phyloP scores from a whole-genome alignment of 1,140 invertebrate genomes.

The Branchinecta lindahli region DNA sequence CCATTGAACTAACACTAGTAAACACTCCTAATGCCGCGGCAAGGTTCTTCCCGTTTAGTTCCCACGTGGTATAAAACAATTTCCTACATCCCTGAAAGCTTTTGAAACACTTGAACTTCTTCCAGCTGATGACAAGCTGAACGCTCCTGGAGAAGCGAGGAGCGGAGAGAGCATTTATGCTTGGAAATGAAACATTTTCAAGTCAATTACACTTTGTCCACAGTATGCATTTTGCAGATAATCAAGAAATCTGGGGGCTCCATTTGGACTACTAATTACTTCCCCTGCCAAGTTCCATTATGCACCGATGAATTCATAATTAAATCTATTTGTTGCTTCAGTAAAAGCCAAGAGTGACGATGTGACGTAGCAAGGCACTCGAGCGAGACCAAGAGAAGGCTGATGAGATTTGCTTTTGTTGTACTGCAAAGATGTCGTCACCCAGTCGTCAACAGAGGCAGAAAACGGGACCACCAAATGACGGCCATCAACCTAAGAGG shows the following conservation, averaged over 20 bases:
- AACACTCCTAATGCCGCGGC: not conserved
- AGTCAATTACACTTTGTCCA: slow-evolving; percentile 11
- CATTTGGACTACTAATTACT: slow-evolving; percentile 6
- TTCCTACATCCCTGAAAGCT: too few species aligned
- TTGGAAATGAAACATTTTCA: slow-evolving; percentile 3
- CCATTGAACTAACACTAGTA: not conserved
- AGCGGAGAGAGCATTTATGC: not conserved
- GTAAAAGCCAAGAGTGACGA: not conserved
- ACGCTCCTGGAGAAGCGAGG: too few species aligned
- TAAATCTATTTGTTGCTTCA: not conserved
- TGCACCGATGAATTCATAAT: slow-evolving; percentile 7
- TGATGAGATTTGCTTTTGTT: too few species aligned
- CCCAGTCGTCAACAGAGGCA: too few species aligned
- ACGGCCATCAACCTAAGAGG: too few species aligned
- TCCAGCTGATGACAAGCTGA: too few species aligned
- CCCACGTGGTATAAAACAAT: too few species aligned
- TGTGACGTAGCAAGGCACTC: too few species aligned
- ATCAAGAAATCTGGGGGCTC: not conserved
- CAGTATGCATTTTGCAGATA: slow-evolving; percentile 10
- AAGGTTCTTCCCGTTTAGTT: not conserved
- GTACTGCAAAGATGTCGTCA: too few species aligned
- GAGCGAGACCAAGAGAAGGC: too few species aligned
- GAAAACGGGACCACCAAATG: too few species aligned
- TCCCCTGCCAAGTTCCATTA: slow-evolving; percentile 9
- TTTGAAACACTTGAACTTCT: too few species aligned